Base-by-base conservation (phyloP, 2,888 invertebrate genomes). In the Sisyra nigra region DNA sequence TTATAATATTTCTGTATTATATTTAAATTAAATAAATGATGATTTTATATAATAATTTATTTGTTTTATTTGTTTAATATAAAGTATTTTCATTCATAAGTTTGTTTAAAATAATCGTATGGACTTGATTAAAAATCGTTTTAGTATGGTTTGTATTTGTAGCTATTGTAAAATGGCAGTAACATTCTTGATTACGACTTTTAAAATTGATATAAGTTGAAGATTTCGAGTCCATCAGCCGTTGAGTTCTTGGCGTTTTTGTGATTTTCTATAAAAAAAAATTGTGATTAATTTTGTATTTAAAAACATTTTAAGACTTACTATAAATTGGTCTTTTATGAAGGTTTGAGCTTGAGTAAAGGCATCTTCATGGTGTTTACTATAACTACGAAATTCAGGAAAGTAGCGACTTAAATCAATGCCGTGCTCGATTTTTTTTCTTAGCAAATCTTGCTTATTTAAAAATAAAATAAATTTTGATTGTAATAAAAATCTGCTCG, bases 401-500 rank as follows among this genome's bases (percentile, higher is more conserved):
- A 82, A 83, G 59, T 78, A 74, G 1, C 70, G 64, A 1, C 65
- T 73, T 41, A 84, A 69, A 44, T 65, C 66, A 48, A 69, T 68
- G 11, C 81, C 82, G 41, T 70, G 68, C n/a, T 71, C 61, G 40
- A 86, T 69, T 60, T 87, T 87, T 39, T 69, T 67, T 50, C 77
- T 71, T 41, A 87, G 64, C 2, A 83, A 62, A 56, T 87, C 86
- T 55, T 84, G 83, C 57, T 87, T 87, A 59, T 87, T 87, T 31
- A 87, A 67, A 59, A 87, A 87, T 7, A 87, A 73, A 40, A 87
- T 82, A 33, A 86, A 64, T 2, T 84, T 85, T 0, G 84, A 77
- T 49, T 76, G 73, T 45, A 78, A 62, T 0, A 87, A 68, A 55
- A 81, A 87, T 48, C 80, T 80, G 65, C 76, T 85, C 50, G 75